Evolutionary conservation across 2,888 invertebrate genomes (phyloP).

Genomic region (Antitype chi): DNA sequence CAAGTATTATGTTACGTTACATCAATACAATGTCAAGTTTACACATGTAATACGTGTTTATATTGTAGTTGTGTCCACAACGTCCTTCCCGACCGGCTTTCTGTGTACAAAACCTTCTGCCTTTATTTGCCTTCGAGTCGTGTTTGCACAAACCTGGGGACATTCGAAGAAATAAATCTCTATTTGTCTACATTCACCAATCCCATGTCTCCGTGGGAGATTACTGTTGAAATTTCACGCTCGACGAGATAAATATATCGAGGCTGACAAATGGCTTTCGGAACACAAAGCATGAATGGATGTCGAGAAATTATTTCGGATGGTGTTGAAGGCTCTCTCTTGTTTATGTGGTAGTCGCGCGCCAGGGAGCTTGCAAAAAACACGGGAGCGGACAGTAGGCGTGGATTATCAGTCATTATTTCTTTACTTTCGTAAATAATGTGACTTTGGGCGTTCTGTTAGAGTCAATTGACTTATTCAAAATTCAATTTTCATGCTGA

Average conservation of each 20-base stretch:
- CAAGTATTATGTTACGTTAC: constrained; percentile 62
- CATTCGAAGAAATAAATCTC: constrained; percentile 83
- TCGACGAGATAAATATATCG: constrained; percentile 72
- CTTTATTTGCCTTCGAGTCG: constrained; percentile 76
- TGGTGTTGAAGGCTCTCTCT: constrained; percentile 80
- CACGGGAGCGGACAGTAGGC: constrained; percentile 77
- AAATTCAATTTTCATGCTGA: constrained; percentile 35
- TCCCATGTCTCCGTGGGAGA: constrained; percentile 75
- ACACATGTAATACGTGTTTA: constrained; percentile 74
- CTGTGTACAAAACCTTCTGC: constrained; percentile 77
- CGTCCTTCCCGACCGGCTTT: constrained; percentile 75
- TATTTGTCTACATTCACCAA: constrained; percentile 85
- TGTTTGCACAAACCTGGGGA: constrained; percentile 83
- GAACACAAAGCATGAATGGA: constrained; percentile 62
- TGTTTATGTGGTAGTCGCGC: constrained; percentile 74
- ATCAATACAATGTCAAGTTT: constrained; percentile 76
- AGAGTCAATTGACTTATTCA: constrained; percentile 56
- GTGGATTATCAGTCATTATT: constrained; percentile 77
- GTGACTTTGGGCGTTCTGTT: constrained; percentile 62
- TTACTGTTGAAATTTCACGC: constrained; percentile 74
- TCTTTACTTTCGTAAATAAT: constrained; percentile 73
- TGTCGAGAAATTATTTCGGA: constrained; percentile 60
- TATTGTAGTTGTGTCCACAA: constrained; percentile 75
- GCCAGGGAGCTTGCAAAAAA: constrained; percentile 77
- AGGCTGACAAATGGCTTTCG: constrained; percentile 69